Evolutionary conservation across 2,797 vertebrate genomes (phyloP), one percentile per base, ranked within the genome.

Genomic region (Chanos chanos): DNA sequence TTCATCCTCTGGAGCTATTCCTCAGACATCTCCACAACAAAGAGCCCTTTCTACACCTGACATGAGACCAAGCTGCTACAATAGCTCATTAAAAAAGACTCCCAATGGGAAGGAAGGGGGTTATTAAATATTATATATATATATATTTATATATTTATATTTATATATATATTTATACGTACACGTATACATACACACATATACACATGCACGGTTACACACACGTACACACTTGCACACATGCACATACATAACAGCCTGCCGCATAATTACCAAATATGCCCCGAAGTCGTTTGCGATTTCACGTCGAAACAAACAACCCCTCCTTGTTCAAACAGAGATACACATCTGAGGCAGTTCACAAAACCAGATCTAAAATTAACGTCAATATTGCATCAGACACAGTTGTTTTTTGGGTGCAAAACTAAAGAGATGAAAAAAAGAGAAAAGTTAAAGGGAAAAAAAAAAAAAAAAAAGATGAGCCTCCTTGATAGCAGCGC

Each of bases 1-100:
- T 94, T 94, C 89, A 91, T 93, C 90, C 90, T 92, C 89, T 78
- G 77, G 84, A 90, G 90, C 89, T 89, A 87, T 89, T 90, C 88
- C 82, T 86, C 87, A 93, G 91, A 93, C 89, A 92, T 93, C 87
- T 89, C 88, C 89, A 92, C 90, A 93, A 93, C 90, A 93, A 94
- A 93, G 91, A 87, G 81, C 76, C 85, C 86, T 90, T 92, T 86
- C 87, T 75, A 88, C 85, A 93, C 88, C 91, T 93, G 90, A 92
- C 92, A 90, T 83, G 84, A 87, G 83, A 89, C 89, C 86, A 88
- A 86, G 80, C 81, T 73, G 83, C 84, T 88, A 89, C 89, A 85
- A 87, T 84, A 85, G 86, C 89, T 93, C 89, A 91, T 93, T 95
- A 94, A 92, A 92, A 85, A 89, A 77, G 68, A 85, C 83, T 86